Percentiles rank a stretch among this genome's conserved stretches.
These are phyloP conservation scores for Sinonovacula constricta DNA, from an alignment of 1,140 invertebrate genomes.

Conservation along the genomic window DNA sequence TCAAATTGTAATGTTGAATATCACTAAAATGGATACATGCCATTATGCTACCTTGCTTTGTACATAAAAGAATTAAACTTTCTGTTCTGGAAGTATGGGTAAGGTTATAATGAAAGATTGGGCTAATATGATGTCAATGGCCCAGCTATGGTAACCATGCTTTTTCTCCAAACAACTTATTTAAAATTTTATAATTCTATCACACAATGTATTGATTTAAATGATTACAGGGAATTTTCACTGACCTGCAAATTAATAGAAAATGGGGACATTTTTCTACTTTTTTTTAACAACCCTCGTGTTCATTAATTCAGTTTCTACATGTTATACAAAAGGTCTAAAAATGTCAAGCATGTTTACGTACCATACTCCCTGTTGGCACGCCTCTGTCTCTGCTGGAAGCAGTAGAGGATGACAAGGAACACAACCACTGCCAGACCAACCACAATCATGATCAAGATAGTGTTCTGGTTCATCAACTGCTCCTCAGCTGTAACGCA, in stretches of 20 bases:
- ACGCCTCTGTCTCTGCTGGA: constrained; percentile 65
- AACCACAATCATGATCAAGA: constrained; percentile 71
- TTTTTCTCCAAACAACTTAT: too few relatives aligned
- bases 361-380: constrained; percentile 35
- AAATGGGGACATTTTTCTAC: not conserved
- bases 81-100: too few relatives aligned
- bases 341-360: not conserved
- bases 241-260: not conserved
- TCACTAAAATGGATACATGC: too few relatives aligned
- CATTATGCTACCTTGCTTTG: not conserved
- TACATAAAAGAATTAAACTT: too few relatives aligned
- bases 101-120: too few relatives aligned
- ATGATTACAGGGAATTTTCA: not conserved
- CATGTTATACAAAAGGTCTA: not conserved
- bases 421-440: constrained; percentile 70
- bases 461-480: constrained; percentile 71
- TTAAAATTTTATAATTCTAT: not conserved
- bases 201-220: not conserved
- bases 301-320: not conserved
- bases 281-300: not conserved
- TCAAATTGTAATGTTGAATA: too few relatives aligned
- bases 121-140: too few relatives aligned
- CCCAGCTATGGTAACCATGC: too few relatives aligned
- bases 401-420: constrained; percentile 70
- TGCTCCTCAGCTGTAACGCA: constrained; percentile 69